Percentiles rank a stretch among this genome's conserved stretches.
phyloP scores from a whole-genome alignment of 1,140 invertebrate species.

The Maconellicoccus hirsutus region DNA sequence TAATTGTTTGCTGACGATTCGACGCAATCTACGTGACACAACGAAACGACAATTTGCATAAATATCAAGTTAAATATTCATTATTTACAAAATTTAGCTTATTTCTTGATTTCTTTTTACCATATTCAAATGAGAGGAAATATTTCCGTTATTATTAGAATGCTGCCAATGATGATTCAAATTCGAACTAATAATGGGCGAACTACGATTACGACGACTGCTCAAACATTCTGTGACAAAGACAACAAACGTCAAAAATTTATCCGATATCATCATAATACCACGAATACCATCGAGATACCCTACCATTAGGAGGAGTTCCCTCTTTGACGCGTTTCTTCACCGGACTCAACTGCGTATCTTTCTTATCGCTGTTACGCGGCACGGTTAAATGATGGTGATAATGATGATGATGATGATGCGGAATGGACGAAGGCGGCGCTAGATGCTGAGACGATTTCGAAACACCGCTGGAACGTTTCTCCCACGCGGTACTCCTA shows the following conservation, averaged over 20 bases:
- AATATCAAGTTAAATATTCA: no score
- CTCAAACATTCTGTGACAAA: conserved; percentile 2
- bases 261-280: no score
- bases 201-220: conserved; percentile 1
- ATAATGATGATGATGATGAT: conserved; percentile 25
- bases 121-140: neutral
- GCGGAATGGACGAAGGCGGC: conserved; percentile 16
- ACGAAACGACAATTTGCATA: no score
- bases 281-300: no score
- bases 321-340: conserved; percentile 97
- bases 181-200: neutral
- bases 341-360: conserved; percentile 86
- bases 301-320: conserved; percentile 59
- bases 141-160: neutral
- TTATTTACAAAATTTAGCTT: neutral
- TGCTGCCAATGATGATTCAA: conserved; percentile 14
- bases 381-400: conserved; percentile 28
- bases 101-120: neutral
- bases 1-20: conserved; percentile 56
- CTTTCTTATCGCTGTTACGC: conserved; percentile 53
- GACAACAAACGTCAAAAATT: neutral
- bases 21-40: neutral
- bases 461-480: conserved; percentile 25
- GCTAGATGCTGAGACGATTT: conserved; percentile 13
- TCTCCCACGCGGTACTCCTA: conserved; percentile 29